phyloP scores from a whole-genome alignment of 2,797 vertebrate species.

The Urosaurus nigricauda region DNA sequence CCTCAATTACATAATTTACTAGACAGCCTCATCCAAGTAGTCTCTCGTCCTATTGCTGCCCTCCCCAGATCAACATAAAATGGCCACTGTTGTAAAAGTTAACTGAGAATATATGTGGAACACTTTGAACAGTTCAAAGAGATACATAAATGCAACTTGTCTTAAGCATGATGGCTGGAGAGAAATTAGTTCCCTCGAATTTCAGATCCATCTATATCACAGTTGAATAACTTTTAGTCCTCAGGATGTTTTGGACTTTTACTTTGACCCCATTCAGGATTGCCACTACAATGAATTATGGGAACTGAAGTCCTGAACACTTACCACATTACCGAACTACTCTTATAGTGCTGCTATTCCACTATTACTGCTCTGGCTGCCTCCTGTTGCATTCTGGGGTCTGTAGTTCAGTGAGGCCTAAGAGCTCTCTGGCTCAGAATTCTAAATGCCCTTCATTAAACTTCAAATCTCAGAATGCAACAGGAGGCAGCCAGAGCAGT shows the following conservation, averaged over 20 bases:
- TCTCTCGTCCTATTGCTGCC: neutral
- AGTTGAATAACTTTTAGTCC: neutral
- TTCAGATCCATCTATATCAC: neutral
- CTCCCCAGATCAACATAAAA: too few relatives aligned
- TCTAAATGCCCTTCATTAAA: too few relatives aligned
- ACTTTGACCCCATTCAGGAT: neutral
- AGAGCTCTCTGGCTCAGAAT: too few relatives aligned
- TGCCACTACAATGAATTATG: neutral
- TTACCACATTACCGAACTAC: too few relatives aligned
- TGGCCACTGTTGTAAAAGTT: neutral
- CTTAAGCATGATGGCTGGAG: too few relatives aligned
- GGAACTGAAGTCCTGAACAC: neutral
- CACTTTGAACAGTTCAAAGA: neutral
- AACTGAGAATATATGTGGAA: neutral
- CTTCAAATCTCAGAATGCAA: too few relatives aligned
- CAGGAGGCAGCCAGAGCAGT: too few relatives aligned
- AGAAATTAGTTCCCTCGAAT: neutral
- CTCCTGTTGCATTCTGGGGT: too few relatives aligned
- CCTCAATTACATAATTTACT: neutral
- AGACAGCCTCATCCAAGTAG: neutral
- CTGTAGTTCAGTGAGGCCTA: too few relatives aligned
- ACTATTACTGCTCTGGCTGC: too few relatives aligned
- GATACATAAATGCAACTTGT: neutral
- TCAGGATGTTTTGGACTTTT: neutral
- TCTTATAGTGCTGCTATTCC: too few relatives aligned